Evolutionary conservation across 2,888 invertebrate genomes (phyloP), one percentile per base, ranked within the genome.

Genomic region (Leptinotarsa peninsularis): DNA sequence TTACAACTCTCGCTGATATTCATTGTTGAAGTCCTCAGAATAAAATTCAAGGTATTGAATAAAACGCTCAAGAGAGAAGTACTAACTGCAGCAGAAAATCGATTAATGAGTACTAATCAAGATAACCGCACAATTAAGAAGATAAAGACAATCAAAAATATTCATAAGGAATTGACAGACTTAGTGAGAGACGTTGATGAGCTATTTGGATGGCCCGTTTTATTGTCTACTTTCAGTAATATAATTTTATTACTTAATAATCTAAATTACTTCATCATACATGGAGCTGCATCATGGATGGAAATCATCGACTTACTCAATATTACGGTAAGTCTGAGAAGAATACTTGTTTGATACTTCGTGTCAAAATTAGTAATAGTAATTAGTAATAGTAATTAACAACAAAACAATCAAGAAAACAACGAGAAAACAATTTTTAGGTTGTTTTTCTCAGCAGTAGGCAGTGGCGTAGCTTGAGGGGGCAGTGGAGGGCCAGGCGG

Each of bases 161-260:
- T 68, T 7, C 71, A 75, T 63, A 49, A 54, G 43, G 71, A 75
- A 21, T 52, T 72, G 17, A 52, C 60, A 18, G 33, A 68, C 27
- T 63, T 75, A 15, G 71, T 75, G 23, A 67, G 63, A 4, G 71
- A 71, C 13, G 50, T 68, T 52, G 68, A 58, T 43, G 60, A 49
- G n/a, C n/a, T 75, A 27, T 75, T 67, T 68, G 75, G 71, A 13
- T 75, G 71, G 71, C 60, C 23, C 0, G 50, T 75, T n/a, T 10
- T 63, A 17, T 10, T 43, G 17, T n/a, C 60, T 33, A 68, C 67
- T 50, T n/a, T 50, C 49, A 52, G 52, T 21, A 63, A 67, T 0
- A n/a, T 75, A 3, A 14, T 21, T 63, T 67, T 49, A 49, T 67
- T 33, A 5, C 27, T 75, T 3, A 63, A 67, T 54, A n/a, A 49